These are phyloP conservation scores for Alcedo quadribrachys DNA, from an alignment of 2,797 vertebrate genomes.

Conservation along the genomic window DNA sequence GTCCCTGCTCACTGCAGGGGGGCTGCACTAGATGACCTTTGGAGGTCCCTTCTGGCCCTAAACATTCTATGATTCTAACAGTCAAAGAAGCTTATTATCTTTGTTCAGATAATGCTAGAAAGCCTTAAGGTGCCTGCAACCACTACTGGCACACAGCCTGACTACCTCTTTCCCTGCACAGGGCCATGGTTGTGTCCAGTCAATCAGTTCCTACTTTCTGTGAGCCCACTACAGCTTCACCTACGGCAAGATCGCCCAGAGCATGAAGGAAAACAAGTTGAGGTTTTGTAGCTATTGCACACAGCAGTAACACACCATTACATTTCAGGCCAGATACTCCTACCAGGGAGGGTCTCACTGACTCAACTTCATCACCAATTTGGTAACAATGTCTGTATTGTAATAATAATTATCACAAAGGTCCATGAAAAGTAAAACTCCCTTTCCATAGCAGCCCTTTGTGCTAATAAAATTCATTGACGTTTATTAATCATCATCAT, in stretches of 20 bases:
- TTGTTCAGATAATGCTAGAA: neutral
- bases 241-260: rapidly evolving
- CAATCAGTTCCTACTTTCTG: neutral
- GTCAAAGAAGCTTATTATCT: neutral
- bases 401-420: neutral
- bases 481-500: neutral
- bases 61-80: no score
- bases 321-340: neutral
- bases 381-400: neutral
- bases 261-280: neutral
- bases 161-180: neutral
- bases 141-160: neutral
- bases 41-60: no score
- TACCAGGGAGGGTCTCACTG: neutral
- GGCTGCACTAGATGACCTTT: no score
- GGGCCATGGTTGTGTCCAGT: neutral
- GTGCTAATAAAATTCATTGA: neutral
- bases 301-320: neutral
- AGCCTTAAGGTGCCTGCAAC: neutral
- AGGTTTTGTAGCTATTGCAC: neutral
- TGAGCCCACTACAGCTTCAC: neutral
- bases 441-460: neutral
- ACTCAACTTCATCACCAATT: neutral
- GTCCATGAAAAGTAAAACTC: neutral
- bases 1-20: no score